Base-by-base conservation (phyloP, 2,797 vertebrate species). In the Falco columbarius region DNA sequence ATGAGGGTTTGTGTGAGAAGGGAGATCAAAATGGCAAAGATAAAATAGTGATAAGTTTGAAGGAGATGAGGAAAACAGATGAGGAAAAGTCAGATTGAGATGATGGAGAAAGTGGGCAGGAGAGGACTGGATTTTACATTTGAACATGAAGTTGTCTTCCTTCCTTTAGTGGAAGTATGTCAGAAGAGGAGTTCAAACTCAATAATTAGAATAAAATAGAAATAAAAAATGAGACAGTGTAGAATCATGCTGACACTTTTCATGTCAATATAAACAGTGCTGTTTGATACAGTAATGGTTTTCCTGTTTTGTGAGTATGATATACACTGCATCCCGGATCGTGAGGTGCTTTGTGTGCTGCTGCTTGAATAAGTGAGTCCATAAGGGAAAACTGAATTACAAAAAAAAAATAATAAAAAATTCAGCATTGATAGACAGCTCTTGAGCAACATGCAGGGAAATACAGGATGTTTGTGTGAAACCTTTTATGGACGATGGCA, bases 391-490 rank as follows among this genome's bases (percentile, higher is more conserved):
- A 66, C 0, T n/a, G 17, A 86, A 40, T 24, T 83, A 55, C n/a
- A 18, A 26, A 46, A 51, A 81, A 30, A n/a, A 36, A 36, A 10
- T 10, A 36, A 36, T 5, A 36, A 36, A 36, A 36, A 36, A 36
- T 36, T 40, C 13, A 65, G 2, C 1, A 0, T 5, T 63, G 47
- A 24, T 26, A 27, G 36, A 9, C 34, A 81, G 4, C 27, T 12
- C 26, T n/a, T 51, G 30, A 71, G 49, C n/a, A 56, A 65, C 9
- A 3, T 0, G 0, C 55, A 54, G 16, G 20, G 46, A 90, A 77
- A 68, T 22, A 84, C 0, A 0, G 2, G 9, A 36, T 20, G 7
- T 29, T 40, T 34, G 12, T n/a, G 5, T 40, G 22, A 7, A 52
- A 27, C 6, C 11, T 20, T 82, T 74, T 71, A 12, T 18, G 32